Evolutionary conservation across 2,797 vertebrate genomes (phyloP), one percentile per base, ranked within the genome.

Genomic region (Cuculus canorus): DNA sequence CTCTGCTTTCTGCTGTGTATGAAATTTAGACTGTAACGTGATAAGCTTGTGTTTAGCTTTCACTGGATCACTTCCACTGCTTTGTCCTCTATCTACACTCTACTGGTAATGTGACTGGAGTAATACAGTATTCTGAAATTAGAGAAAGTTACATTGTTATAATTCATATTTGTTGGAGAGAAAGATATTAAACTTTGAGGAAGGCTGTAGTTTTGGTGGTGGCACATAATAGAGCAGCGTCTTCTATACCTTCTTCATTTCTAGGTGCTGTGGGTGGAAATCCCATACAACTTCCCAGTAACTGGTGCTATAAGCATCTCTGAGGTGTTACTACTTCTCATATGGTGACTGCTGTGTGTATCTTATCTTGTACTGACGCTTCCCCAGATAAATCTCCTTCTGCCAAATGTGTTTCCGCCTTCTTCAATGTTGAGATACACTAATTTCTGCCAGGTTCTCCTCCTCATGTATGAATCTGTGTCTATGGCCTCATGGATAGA

Each of bases 11-110:
- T 81, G 41, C 35, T 53, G 50, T 7, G 3, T 56, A 43, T 41
- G 64, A 94, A 80, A 82, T 90, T 66, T 72, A 70, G 39, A 39
- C 14, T 53, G 71, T 70, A 90, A 92, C 64, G 56, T 60, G 78
- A 77, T 84, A 86, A 87, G 53, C 45, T 92, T 86, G 47, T 88
- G 56, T 92, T 95, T 59, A 88, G 32, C 66, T 93, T 90, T 78
- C 11, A 2, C 61, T 90, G 91, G 61, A 76, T 92, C 35, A 13
- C 35, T 92, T 92, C 77, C 47, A 79, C 13, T 35, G 35, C 83
- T 90, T 88, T 88, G 32, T 94, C 32, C 32, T 83, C 39, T 37
- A n/a, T 69, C 65, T 76, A 61, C 25, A 17, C 65, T 61, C 12
- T 57, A 47, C 52, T 30, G 25, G 6, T 82, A 86, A 43, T 32